These are phyloP conservation scores for Syngnathus rostellatus DNA, from an alignment of 2,797 vertebrate genomes.

Conservation along the genomic window DNA sequence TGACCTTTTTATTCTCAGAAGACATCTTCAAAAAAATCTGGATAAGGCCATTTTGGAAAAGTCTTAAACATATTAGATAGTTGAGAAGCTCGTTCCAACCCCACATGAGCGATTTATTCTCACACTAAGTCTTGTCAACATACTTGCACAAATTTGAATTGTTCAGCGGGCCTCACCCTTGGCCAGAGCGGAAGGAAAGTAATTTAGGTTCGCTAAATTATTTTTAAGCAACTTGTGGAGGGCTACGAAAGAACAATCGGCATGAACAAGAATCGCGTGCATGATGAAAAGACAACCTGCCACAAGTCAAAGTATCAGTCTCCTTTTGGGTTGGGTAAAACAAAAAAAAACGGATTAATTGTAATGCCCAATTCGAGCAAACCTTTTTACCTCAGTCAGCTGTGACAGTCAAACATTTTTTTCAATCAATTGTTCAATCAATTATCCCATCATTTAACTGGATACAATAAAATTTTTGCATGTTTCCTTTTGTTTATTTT, in stretches of 20 bases:
- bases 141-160: constrained; percentile 37
- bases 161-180: constrained; percentile 36
- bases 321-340: constrained; percentile 21
- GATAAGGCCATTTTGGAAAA: constrained; percentile 72
- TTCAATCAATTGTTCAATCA: too few relatives aligned
- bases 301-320: constrained; percentile 25
- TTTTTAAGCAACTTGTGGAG: constrained; percentile 29
- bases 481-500: too few relatives aligned
- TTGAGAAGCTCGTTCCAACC: constrained; percentile 58
- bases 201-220: constrained; percentile 28
- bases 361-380: constrained; percentile 30
- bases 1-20: constrained; percentile 67
- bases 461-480: too few relatives aligned
- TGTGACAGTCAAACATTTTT: too few relatives aligned
- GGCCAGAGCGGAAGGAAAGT: constrained; percentile 34
- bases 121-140: constrained; percentile 41
- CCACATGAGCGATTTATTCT: constrained; percentile 53
- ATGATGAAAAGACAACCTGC: constrained; percentile 39
- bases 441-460: too few relatives aligned
- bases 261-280: constrained; percentile 48
- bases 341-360: constrained; percentile 5
- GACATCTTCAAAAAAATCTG: constrained; percentile 65
- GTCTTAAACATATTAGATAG: constrained; percentile 59
- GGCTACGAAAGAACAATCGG: constrained; percentile 37
- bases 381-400: background rate